phyloP scores from a whole-genome alignment of 2,888 invertebrate species.

The Entomobrya proxima region DNA sequence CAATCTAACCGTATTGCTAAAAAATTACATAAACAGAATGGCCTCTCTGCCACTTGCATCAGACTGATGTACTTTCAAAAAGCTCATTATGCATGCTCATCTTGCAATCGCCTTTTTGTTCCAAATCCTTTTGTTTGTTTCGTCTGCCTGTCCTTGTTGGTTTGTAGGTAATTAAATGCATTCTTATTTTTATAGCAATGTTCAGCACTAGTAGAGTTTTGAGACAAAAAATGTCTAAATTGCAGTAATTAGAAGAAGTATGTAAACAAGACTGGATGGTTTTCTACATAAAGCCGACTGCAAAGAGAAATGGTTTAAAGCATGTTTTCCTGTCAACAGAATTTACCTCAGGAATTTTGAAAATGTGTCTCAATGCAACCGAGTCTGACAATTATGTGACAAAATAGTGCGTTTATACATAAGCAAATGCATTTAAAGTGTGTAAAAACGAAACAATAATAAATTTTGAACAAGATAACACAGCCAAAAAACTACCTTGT shows the following conservation, averaged over 20 bases:
- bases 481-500: too few species aligned
- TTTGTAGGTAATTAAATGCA: constrained; percentile 36
- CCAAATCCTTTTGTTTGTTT: neutral
- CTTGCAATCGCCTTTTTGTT: constrained; percentile 18
- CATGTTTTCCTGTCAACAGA: neutral
- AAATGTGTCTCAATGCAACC: neutral
- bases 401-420: neutral
- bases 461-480: neutral
- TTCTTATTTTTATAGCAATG: neutral
- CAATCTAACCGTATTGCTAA: neutral
- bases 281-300: neutral
- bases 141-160: neutral
- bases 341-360: constrained; percentile 13
- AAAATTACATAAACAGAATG: constrained; percentile 35
- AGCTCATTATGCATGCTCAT: constrained; percentile 44
- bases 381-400: constrained; percentile 6
- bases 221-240: neutral
- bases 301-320: neutral
- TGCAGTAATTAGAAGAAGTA: neutral
- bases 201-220: too few species aligned
- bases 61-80: constrained; percentile 3
- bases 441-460: neutral
- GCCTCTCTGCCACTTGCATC: constrained; percentile 40
- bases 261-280: neutral
- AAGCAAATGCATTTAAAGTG: constrained; percentile 13